Percentiles rank a stretch among this genome's conserved stretches.
Evolutionary conservation across 64 coral and sea anemone species (phyloP).

Genomic region (Actinia tenebrosa): DNA sequence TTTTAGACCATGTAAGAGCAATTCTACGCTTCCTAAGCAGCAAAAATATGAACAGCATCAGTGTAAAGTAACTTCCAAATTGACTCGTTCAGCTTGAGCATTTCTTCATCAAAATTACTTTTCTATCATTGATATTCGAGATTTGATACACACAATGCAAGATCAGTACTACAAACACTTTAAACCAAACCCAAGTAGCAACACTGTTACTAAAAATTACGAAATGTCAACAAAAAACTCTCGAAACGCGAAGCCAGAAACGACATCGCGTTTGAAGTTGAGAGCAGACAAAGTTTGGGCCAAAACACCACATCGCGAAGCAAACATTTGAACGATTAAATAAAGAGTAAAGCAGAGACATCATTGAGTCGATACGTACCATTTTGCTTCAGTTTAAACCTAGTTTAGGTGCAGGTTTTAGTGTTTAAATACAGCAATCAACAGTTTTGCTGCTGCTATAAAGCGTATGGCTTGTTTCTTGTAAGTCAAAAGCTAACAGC

Average conservation of each 20-base stretch:
- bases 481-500: constrained; percentile 11
- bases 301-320: neutral
- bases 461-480: constrained; percentile 3
- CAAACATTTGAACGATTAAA: neutral
- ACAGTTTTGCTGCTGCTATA: neutral
- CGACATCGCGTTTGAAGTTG: neutral
- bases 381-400: constrained; percentile 9
- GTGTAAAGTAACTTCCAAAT: neutral
- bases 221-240: constrained; percentile 46
- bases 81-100: neutral
- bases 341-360: neutral
- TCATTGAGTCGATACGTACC: neutral
- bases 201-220: neutral
- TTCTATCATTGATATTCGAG: neutral
- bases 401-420: constrained; percentile 11
- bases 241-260: constrained; percentile 14
- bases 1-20: neutral
- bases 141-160: neutral
- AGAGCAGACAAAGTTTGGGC: neutral
- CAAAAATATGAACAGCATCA: neutral
- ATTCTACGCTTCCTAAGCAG: neutral
- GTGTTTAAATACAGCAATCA: neutral
- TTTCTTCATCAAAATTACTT: neutral
- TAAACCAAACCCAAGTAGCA: constrained; percentile 19
- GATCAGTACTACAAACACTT: neutral